Base-by-base conservation (phyloP, 1,140 invertebrate genomes). In the Pseudomyrmex gracilis region DNA sequence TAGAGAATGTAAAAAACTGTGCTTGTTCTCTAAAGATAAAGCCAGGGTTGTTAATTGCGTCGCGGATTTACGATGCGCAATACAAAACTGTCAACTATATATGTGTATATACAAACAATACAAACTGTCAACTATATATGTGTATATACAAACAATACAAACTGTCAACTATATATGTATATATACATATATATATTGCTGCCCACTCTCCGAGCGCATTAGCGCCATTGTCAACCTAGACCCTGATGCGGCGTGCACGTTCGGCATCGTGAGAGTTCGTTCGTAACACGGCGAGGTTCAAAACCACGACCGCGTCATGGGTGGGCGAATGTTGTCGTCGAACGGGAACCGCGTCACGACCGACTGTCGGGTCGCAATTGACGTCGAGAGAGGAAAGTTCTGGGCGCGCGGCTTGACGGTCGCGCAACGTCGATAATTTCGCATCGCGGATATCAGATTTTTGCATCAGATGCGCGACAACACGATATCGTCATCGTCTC, bases 291-390 rank as follows among this genome's bases (percentile, higher is more conserved):
- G 13, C 45, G 55, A 15, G 24, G 55, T 51, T 58, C 70, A 68
- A 87, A 87, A 87, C 57, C 85, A 55, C 85, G 70, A 55, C 24
- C 53, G 49, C 73, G 43, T 67, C 67, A 73, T 84, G 86, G 82
- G 82, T 87, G 86, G 86, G 85, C 85, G 78, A 80, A 85, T 70
- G 45, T 83, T 71, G 71, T 76, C 34, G 34, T 34, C 71, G 84
- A 73, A 85, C 84, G 67, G 80, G 76, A 84, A 43, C 73, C 73
- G 58, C 73, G 77, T 77, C 77, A 83, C 64, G 84, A 85, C 60
- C 51, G 51, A 58, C 64, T 82, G 64, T 66, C 60, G 51, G 51
- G 8, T 77, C 73, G 51, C 73, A 47, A 77, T 67, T 78, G 70
- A 61, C 70, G 12, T 47, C 12, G 34, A 58, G 45, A 58, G 45